Percentiles rank a stretch among this genome's conserved stretches.
These are phyloP conservation scores for Pempheris klunzingeri DNA, from an alignment of 2,797 vertebrate species.

Conservation along the genomic window DNA sequence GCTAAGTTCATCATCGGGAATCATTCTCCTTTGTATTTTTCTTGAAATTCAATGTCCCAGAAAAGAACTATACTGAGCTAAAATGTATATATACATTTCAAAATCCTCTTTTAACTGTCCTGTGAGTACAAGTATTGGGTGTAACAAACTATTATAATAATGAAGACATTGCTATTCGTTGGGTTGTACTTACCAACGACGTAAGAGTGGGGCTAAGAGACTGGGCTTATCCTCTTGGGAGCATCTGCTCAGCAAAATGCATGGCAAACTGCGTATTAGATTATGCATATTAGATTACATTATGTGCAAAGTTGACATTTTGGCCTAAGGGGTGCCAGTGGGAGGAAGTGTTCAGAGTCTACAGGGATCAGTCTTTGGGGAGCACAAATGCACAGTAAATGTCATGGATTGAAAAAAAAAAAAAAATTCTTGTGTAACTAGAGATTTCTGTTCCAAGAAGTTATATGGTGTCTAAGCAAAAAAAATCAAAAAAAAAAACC, in stretches of 20 bases:
- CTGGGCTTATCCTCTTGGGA: slow-evolving; percentile 41
- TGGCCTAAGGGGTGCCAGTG: slow-evolving; percentile 32
- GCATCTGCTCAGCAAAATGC: slow-evolving; percentile 49
- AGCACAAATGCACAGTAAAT: slow-evolving; percentile 27
- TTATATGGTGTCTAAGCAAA: neutral
- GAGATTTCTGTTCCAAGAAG: slow-evolving; percentile 7
- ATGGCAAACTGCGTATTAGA: slow-evolving; percentile 63
- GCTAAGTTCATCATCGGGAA: neutral
- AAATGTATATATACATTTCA: neutral
- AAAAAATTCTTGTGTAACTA: slow-evolving; percentile 4
- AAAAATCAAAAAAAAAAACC: too few species aligned
- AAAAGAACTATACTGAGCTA: neutral
- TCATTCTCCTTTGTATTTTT: neutral
- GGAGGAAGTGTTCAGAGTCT: slow-evolving; percentile 40
- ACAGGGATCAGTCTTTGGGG: slow-evolving; percentile 42
- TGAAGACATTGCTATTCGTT: neutral
- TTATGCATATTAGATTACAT: slow-evolving; percentile 64
- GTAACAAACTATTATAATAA: neutral
- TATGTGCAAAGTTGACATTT: slow-evolving; percentile 59
- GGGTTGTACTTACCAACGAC: neutral
- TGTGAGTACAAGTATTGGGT: neutral
- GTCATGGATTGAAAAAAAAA: slow-evolving; percentile 28
- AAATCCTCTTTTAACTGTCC: neutral
- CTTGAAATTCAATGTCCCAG: neutral
- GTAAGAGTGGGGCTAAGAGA: slow-evolving; percentile 9